Percentiles rank a stretch among this genome's conserved stretches.
Evolutionary conservation across 2,113 vertebrate species (phyloP).

Genomic region (Gnathonemus longibarbis): DNA sequence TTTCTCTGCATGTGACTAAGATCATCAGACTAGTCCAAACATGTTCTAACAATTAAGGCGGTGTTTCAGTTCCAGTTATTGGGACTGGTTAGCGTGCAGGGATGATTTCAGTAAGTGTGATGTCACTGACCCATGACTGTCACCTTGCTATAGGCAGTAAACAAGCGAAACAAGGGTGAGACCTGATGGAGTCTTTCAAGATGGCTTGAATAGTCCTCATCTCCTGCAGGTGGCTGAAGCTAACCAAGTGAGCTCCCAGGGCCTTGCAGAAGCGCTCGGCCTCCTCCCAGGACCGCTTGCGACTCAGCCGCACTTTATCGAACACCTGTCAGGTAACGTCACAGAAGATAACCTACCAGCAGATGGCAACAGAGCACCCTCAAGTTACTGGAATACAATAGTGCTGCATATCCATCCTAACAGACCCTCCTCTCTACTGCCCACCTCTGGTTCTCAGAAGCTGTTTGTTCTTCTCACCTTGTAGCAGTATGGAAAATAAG

Average conservation of each 20-base stretch:
- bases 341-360: not conserved
- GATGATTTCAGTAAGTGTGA: not conserved
- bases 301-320: slow-evolving; percentile 74
- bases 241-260: slow-evolving; percentile 79
- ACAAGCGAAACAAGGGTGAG: not conserved
- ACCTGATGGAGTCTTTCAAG: slow-evolving; percentile 75
- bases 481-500: slow-evolving; percentile 69
- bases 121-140: not conserved
- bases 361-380: not conserved
- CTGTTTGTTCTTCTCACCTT: slow-evolving; percentile 63
- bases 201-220: slow-evolving; percentile 65
- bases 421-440: not conserved
- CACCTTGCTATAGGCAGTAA: not conserved
- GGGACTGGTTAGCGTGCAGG: not conserved
- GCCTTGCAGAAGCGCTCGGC: slow-evolving; percentile 83
- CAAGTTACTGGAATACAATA: not conserved
- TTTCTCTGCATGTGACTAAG: not conserved
- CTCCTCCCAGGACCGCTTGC: slow-evolving; percentile 88
- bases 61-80: not conserved
- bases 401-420: not conserved
- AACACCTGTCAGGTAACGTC: slow-evolving; percentile 66
- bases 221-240: slow-evolving; percentile 68
- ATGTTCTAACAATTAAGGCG: not conserved
- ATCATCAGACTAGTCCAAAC: not conserved
- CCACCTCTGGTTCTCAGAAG: not conserved